These are phyloP conservation scores for Phanerotoma sp. DNA, from an alignment of 2,888 invertebrate genomes.

Conservation along the genomic window DNA sequence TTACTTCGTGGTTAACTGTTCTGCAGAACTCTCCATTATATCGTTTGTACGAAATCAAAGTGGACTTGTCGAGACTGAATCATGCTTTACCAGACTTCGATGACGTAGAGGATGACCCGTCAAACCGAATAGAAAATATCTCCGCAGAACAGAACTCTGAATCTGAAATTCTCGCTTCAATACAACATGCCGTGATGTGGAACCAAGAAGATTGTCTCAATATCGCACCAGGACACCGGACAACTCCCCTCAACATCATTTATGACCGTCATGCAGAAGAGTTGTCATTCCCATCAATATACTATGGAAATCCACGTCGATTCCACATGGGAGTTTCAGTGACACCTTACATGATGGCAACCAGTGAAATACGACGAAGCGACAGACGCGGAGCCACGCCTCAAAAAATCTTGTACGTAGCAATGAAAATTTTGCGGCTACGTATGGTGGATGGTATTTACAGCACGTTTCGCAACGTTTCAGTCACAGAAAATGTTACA, in stretches of 20 bases:
- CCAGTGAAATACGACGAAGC: slow-evolving; percentile 50
- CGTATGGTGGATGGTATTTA: slow-evolving; percentile 23
- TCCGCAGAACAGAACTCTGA: slow-evolving; percentile 15
- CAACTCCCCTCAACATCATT: slow-evolving; percentile 43
- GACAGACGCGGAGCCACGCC: slow-evolving; percentile 52
- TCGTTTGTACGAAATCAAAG: slow-evolving; percentile 8
- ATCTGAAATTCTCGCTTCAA: slow-evolving; percentile 14
- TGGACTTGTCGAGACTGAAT: slow-evolving; percentile 4
- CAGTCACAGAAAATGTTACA: slow-evolving; percentile 38
- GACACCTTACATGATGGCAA: slow-evolving; percentile 50
- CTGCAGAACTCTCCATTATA: slow-evolving; percentile 29
- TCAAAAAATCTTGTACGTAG: slow-evolving; percentile 46
- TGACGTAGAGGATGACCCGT: not conserved
- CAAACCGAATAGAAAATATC: not conserved
- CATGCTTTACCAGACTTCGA: not conserved
- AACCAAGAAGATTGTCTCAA: slow-evolving; percentile 24
- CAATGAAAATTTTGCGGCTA: slow-evolving; percentile 50
- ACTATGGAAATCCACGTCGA: slow-evolving; percentile 46
- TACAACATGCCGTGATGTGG: slow-evolving; percentile 28
- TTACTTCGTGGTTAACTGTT: slow-evolving; percentile 36
- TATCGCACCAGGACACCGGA: slow-evolving; percentile 31
- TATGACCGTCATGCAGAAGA: slow-evolving; percentile 54
- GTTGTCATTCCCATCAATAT: slow-evolving; percentile 53
- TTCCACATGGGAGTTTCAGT: slow-evolving; percentile 43
- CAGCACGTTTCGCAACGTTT: slow-evolving; percentile 34